Evolutionary conservation across 2,888 invertebrate species (phyloP), one percentile per base, ranked within the genome.

Genomic region (Physocephala rufipes): DNA sequence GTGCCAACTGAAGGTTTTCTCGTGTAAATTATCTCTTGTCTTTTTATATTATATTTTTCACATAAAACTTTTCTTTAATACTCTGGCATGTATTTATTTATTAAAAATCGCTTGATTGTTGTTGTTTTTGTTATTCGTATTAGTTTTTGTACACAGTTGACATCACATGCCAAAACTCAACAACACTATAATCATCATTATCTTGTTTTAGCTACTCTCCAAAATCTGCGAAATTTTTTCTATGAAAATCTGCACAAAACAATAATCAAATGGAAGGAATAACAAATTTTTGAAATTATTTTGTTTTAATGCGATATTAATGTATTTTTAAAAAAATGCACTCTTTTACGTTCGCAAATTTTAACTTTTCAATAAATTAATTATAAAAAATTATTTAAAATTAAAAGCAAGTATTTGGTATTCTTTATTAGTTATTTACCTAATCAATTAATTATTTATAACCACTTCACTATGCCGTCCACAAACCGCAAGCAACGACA

Each of bases 401-500:
- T 9, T 4, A 9, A 36, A 2, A 53, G 24, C 53, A 36, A 62
- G 2, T 62, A 43, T 62, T 19, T 64, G 63, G 21, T n/a, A n/a
- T 61, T 15, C 16, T 36, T 26, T 30, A 26, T 9, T 24, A 63
- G 16, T 13, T 53, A 9, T 61, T 61, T 43, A 61, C 12, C 30
- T 59, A 1, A 36, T 36, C 43, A 26, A 3, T 49, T 51, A 43
- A 43, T 19, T 66, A 51, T 58, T 21, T 19, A 58, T 16, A 67
- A n/a, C 19, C 26, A 16, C 30, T 15, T 47, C 67, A 19, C 59
- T n/a, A 59, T 59, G 30, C 58, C 47, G 12, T 28, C 9, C 43
- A 51, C 66, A 62, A 71, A 55, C 51, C 28, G 53, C 62, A 67
- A 74, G 73, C 77, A 70, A 73, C 76, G 74, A 75, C 77, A 71